Evolutionary conservation across 2,888 invertebrate species (phyloP).

Genomic region (Proisotoma minuta): DNA sequence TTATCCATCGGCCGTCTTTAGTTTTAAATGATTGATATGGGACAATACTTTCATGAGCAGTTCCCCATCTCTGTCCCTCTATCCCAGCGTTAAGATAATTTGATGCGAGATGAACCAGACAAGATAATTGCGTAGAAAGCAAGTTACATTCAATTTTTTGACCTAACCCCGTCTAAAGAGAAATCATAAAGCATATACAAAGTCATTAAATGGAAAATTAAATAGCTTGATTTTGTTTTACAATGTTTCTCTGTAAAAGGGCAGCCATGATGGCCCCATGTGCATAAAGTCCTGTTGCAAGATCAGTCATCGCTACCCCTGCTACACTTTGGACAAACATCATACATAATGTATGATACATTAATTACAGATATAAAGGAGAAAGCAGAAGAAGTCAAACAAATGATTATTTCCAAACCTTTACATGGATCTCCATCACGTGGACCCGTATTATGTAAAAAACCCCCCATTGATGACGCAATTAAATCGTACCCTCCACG

Average conservation of each 20-base stretch:
- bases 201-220: neutral
- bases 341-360: too few species aligned
- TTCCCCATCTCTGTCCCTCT: conserved; percentile 79
- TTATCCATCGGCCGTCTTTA: conserved; percentile 69
- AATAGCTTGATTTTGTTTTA: conserved; percentile 6
- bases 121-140: conserved; percentile 85
- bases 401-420: too few species aligned
- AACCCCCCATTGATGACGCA: conserved; percentile 85
- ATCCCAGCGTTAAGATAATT: conserved; percentile 81
- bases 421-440: conserved; percentile 78
- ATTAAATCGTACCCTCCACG: conserved; percentile 96
- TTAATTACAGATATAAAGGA: too few species aligned
- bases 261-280: conserved; percentile 93
- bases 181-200: neutral
- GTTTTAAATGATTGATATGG: conserved; percentile 89
- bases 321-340: too few species aligned
- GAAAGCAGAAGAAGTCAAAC: too few species aligned
- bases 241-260: conserved; percentile 64
- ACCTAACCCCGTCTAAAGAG: conserved; percentile 67
- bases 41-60: conserved; percentile 88
- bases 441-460: conserved; percentile 84
- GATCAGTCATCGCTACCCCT: conserved; percentile 87
- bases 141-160: conserved; percentile 91
- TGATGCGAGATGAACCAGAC: conserved; percentile 80
- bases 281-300: conserved; percentile 89